phyloP scores from a whole-genome alignment of 2,113 vertebrate species.

The Petromus typicus region DNA sequence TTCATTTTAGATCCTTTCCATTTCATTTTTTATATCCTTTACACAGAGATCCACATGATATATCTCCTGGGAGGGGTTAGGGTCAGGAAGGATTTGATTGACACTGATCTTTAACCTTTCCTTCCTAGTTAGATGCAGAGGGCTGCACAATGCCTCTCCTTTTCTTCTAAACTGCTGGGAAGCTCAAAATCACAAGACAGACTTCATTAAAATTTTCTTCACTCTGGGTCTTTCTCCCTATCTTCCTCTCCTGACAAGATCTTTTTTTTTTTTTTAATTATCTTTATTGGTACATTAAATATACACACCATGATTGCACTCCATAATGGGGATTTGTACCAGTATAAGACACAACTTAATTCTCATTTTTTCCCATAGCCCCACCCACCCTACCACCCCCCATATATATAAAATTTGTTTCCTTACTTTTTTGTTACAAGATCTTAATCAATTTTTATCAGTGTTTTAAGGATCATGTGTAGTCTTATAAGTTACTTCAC shows the following conservation, averaged over 20 bases:
- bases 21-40: slow-evolving; percentile 10
- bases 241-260: neutral
- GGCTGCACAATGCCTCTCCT: neutral
- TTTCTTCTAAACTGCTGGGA: slow-evolving; percentile 20
- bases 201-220: slow-evolving; percentile 24
- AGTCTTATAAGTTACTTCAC: neutral
- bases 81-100: neutral
- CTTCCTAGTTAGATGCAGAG: slow-evolving; percentile 4
- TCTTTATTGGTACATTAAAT: too few species aligned
- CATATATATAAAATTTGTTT: too few species aligned
- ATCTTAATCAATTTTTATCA: neutral
- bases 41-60: neutral
- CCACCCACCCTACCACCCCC: too few species aligned
- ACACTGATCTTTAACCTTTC: neutral
- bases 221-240: neutral
- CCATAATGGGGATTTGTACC: too few species aligned
- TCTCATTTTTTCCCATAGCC: too few species aligned
- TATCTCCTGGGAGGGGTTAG: neutral
- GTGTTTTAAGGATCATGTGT: neutral
- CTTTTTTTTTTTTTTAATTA: too few species aligned
- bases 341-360: too few species aligned
- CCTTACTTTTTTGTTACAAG: neutral
- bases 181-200: neutral
- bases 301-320: too few species aligned
- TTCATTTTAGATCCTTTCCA: slow-evolving; percentile 11